phyloP scores from a whole-genome alignment of 2,888 invertebrate genomes.

The Epistrophe grossulariae region DNA sequence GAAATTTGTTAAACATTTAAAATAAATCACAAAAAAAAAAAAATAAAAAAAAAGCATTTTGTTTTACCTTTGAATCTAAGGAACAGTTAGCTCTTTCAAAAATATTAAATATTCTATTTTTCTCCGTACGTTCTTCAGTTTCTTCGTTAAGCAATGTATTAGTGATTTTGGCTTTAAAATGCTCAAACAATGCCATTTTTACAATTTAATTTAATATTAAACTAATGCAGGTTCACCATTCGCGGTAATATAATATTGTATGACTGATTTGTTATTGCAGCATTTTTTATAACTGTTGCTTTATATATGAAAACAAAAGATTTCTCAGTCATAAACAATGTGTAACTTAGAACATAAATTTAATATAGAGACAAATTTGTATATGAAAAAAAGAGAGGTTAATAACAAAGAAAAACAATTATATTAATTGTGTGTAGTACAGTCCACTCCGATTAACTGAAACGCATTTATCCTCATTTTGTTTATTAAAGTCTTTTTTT shows the following conservation, averaged over 20 bases:
- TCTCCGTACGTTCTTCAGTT: neutral
- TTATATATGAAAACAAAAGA: neutral
- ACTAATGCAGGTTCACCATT: neutral
- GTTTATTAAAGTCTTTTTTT: too few relatives aligned
- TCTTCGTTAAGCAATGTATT: conserved; percentile 37
- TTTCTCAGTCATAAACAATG: neutral
- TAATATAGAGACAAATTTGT: neutral
- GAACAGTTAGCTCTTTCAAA: conserved; percentile 53
- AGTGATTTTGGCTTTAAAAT: conserved; percentile 51
- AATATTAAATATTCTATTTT: conserved; percentile 27
- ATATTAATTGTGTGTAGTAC: neutral
- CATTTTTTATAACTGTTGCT: neutral
- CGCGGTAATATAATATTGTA: neutral
- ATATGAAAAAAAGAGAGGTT: neutral
- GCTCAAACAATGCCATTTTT: conserved; percentile 55
- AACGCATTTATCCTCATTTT: neutral
- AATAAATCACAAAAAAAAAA: too few relatives aligned
- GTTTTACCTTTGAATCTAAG: conserved; percentile 13
- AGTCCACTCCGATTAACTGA: neutral
- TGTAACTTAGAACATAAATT: neutral
- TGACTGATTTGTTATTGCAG: neutral
- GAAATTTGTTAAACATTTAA: too few relatives aligned
- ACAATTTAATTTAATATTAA: neutral
- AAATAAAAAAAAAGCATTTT: neutral
- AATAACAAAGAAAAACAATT: neutral